These are phyloP conservation scores for Latrodectus hesperus DNA, from an alignment of 2,888 invertebrate genomes.

Conservation along the genomic window DNA sequence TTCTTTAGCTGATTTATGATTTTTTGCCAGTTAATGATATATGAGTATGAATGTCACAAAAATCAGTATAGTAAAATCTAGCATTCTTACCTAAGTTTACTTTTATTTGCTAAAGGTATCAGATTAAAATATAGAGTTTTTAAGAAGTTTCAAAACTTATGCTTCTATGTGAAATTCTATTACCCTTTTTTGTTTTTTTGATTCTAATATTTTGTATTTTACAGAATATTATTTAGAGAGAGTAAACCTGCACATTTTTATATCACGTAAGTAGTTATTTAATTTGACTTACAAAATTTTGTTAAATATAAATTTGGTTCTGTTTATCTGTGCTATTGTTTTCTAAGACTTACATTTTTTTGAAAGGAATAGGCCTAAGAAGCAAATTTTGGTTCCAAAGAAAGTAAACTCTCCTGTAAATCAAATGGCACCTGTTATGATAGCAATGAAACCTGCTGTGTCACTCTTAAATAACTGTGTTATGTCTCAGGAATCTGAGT, in stretches of 20 bases:
- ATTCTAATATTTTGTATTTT: slow-evolving; percentile 3
- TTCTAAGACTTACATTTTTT: not conserved
- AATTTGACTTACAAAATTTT: not conserved
- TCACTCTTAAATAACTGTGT: slow-evolving; percentile 55
- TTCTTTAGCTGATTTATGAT: too few relatives aligned
- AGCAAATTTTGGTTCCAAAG: slow-evolving; percentile 49
- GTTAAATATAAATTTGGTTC: not conserved
- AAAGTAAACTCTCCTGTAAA: slow-evolving; percentile 29
- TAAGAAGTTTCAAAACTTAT: too few relatives aligned
- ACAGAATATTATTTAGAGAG: slow-evolving; percentile 60
- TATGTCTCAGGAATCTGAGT: slow-evolving; percentile 61
- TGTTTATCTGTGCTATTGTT: not conserved
- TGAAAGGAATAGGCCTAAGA: slow-evolving; percentile 64
- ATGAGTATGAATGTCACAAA: too few relatives aligned
- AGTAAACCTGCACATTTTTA: slow-evolving; percentile 63
- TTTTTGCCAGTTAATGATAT: too few relatives aligned
- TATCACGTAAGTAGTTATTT: slow-evolving; percentile 61
- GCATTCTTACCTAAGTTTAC: too few relatives aligned
- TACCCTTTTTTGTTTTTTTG: too few relatives aligned
- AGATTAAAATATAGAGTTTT: too few relatives aligned
- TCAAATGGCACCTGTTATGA: slow-evolving; percentile 13
- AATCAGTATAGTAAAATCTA: too few relatives aligned
- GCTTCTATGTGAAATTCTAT: too few relatives aligned
- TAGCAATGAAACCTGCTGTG: slow-evolving; percentile 51
- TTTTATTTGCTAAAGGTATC: too few relatives aligned